Evolutionary conservation across 92 coral and sea anemone species (phyloP).

Genomic region (Palythoa grandiflora): DNA sequence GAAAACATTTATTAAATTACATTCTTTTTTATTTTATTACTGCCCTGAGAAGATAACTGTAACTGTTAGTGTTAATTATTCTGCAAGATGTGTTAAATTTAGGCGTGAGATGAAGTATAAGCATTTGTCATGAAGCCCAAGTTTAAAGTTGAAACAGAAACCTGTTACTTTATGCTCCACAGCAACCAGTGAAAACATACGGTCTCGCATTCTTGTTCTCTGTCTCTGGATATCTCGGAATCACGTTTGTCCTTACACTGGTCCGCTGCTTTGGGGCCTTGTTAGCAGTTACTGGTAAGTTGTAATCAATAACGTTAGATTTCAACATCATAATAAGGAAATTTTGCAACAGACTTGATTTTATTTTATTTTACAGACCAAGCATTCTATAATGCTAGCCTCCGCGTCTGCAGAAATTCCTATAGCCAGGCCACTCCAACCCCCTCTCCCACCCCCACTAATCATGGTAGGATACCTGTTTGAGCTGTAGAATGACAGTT

Average conservation of each 20-base stretch:
- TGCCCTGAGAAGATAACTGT: background rate
- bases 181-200: slow-evolving; percentile 92
- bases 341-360: background rate
- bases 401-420: too few species aligned
- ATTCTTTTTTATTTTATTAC: background rate
- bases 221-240: slow-evolving; percentile 93
- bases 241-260: slow-evolving; percentile 88
- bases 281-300: slow-evolving; percentile 93
- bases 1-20: too few species aligned
- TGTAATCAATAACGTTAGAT: background rate
- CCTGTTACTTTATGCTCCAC: background rate
- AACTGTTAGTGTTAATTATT: too few species aligned
- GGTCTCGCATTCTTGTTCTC: slow-evolving; percentile 95
- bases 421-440: too few species aligned
- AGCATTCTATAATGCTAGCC: too few species aligned
- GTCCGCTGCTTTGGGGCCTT: slow-evolving; percentile 94
- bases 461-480: too few species aligned
- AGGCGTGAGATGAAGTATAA: background rate
- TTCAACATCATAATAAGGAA: background rate
- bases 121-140: background rate
- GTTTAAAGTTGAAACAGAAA: background rate
- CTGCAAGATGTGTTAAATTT: background rate
- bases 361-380: too few species aligned
- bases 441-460: too few species aligned
- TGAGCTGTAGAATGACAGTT: too few species aligned